These are phyloP conservation scores for Riptortus pedestris DNA, from an alignment of 1,140 invertebrate genomes.

Conservation along the genomic window DNA sequence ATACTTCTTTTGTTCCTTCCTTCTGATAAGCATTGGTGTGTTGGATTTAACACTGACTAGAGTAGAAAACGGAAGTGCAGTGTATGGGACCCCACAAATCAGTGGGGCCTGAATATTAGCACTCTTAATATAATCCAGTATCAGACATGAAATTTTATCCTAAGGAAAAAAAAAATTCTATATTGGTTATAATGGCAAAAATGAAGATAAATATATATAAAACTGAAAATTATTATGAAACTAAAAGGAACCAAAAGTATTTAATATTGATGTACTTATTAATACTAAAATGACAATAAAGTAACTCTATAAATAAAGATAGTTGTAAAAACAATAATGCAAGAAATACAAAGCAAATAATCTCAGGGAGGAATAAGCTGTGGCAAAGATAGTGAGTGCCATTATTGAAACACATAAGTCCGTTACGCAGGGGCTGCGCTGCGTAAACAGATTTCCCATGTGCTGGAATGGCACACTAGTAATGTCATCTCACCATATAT, in stretches of 20 bases:
- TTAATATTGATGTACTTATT: no score
- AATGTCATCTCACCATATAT: no score
- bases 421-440: no score
- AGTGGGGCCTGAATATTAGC: constrained; percentile 46
- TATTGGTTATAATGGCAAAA: constrained; percentile 10
- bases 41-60: constrained; percentile 59
- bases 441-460: no score
- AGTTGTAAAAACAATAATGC: no score
- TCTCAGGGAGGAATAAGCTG: no score
- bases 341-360: no score
- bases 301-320: no score
- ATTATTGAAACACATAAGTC: no score
- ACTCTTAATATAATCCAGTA: constrained; percentile 49
- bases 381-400: no score
- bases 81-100: constrained; percentile 94
- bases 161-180: constrained; percentile 17
- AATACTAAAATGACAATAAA: no score
- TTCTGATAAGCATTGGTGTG: constrained; percentile 78
- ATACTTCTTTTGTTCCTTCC: constrained; percentile 86
- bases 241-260: background rate
- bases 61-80: constrained; percentile 87
- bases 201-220: background rate
- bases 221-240: background rate
- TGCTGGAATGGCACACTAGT: no score
- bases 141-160: constrained; percentile 51